Conservation (phyloP, 2,113 vertebrate genomes). For the Arothron firmamentum region DNA sequence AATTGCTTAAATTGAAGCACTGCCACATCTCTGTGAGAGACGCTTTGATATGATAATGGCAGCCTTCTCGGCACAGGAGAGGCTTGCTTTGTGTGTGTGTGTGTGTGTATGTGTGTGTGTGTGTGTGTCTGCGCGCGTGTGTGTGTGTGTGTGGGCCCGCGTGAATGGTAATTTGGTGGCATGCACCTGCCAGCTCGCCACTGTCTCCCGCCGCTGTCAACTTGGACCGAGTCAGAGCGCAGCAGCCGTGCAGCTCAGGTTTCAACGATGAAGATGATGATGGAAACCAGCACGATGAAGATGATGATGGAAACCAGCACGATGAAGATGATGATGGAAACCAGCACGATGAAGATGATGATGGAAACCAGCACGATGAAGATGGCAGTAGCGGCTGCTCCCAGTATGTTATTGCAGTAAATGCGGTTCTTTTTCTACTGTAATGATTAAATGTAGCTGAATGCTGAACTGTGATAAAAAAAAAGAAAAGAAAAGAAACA, state of each 20-base stretch:
- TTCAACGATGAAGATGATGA: conserved; percentile 11
- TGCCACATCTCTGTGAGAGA: conserved; percentile 98
- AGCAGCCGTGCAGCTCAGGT: conserved; percentile 19
- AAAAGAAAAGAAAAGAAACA: background rate
- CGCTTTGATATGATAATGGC: conserved; percentile 99
- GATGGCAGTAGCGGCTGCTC: conserved; percentile 10
- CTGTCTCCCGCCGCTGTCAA: conserved; percentile 85
- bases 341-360: conserved; percentile 13
- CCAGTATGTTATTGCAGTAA: background rate
- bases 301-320: background rate
- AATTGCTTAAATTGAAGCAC: conserved; percentile 99
- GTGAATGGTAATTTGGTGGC: conserved; percentile 92
- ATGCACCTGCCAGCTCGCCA: conserved; percentile 97
- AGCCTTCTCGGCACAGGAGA: conserved; percentile 97
- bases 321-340: conserved; percentile 9
- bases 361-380: background rate
- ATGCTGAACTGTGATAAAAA: background rate
- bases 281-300: background rate
- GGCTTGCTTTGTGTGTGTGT: conserved; percentile 56
- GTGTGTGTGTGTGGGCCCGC: conserved; percentile 27
- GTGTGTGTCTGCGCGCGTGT: conserved; percentile 26
- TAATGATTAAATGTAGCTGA: too few relatives aligned
- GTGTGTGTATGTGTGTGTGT: conserved; percentile 34
- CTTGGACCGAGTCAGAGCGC: conserved; percentile 62
- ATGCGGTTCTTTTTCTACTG: background rate